Conservation (phyloP, 2,888 invertebrate species). For the Caenorhabditis afra region DNA sequence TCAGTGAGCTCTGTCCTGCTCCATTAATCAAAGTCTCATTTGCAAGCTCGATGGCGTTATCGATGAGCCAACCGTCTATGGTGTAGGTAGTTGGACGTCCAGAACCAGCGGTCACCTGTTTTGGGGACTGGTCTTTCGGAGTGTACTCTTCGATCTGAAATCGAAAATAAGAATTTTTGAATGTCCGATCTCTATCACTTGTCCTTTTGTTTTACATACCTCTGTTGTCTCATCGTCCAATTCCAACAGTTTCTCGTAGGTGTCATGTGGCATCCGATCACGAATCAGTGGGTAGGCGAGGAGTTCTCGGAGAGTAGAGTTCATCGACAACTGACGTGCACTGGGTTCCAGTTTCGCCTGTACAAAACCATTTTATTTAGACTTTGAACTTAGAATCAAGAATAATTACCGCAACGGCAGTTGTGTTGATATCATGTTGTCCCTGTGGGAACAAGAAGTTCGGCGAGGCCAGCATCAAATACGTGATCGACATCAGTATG, state of each 20-base stretch:
- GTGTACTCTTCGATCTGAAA: constrained; percentile 49
- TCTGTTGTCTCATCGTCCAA: constrained; percentile 48
- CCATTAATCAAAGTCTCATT: constrained; percentile 15
- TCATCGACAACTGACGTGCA: constrained; percentile 49
- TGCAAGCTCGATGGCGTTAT: constrained; percentile 59
- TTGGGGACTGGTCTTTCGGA: constrained; percentile 15
- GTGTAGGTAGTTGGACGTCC: constrained; percentile 27
- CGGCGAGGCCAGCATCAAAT: constrained; percentile 77
- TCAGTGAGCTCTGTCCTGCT: constrained; percentile 28
- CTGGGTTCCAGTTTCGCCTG: constrained; percentile 63
- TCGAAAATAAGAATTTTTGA: too few relatives aligned
- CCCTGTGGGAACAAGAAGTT: constrained; percentile 78
- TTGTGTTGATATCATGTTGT: constrained; percentile 69
- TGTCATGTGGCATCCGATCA: constrained; percentile 62
- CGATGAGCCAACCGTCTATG: constrained; percentile 74
- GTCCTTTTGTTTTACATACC: constrained; percentile 24
- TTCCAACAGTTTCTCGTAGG: constrained; percentile 39
- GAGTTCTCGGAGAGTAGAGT: constrained; percentile 63
- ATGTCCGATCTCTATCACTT: not conserved
- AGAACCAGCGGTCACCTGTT: not conserved
- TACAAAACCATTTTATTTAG: too few relatives aligned
- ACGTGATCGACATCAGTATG: constrained; percentile 77
- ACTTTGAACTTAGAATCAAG: too few relatives aligned
- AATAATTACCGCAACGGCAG: constrained; percentile 67
- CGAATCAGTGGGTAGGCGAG: constrained; percentile 67